Evolutionary conservation across 1,140 invertebrate genomes (phyloP).

Genomic region (Planococcus citri): DNA sequence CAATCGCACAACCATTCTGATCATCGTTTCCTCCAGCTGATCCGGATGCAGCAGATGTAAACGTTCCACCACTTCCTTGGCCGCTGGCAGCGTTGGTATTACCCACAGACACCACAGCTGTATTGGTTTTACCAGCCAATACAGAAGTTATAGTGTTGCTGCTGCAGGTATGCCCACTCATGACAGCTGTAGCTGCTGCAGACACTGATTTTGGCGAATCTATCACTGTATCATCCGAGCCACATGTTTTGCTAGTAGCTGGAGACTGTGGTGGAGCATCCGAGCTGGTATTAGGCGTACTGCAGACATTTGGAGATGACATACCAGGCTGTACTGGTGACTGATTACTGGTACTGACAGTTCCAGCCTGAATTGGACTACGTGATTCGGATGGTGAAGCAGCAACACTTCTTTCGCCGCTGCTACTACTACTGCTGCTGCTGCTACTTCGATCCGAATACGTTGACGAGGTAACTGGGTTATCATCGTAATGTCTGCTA

Average conservation of each 20-base stretch:
- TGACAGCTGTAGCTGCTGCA: conserved; percentile 52
- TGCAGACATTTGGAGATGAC: background rate
- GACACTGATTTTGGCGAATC: conserved; percentile 13
- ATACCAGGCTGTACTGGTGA: conserved; percentile 24
- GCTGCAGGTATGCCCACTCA: conserved; percentile 55
- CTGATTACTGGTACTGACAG: conserved; percentile 59
- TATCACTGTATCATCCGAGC: background rate
- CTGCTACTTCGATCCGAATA: conserved; percentile 44
- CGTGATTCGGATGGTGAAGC: conserved; percentile 32
- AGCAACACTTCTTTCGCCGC: conserved; percentile 32
- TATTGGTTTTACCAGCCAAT: conserved; percentile 56
- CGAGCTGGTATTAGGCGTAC: background rate
- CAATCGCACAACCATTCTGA: background rate
- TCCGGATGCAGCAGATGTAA: background rate
- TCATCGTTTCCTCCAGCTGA: background rate
- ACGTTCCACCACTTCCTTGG: background rate
- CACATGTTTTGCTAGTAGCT: background rate
- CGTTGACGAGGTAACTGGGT: conserved; percentile 54
- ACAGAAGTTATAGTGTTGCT: conserved; percentile 66
- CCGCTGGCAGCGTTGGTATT: background rate
- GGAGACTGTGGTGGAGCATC: background rate
- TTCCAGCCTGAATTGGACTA: conserved; percentile 57
- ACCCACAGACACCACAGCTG: conserved; percentile 51
- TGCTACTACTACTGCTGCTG: too few species aligned
- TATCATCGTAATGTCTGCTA: conserved; percentile 42